Base-by-base conservation (phyloP, 1,140 invertebrate genomes). In the Drosophila guanche region DNA sequence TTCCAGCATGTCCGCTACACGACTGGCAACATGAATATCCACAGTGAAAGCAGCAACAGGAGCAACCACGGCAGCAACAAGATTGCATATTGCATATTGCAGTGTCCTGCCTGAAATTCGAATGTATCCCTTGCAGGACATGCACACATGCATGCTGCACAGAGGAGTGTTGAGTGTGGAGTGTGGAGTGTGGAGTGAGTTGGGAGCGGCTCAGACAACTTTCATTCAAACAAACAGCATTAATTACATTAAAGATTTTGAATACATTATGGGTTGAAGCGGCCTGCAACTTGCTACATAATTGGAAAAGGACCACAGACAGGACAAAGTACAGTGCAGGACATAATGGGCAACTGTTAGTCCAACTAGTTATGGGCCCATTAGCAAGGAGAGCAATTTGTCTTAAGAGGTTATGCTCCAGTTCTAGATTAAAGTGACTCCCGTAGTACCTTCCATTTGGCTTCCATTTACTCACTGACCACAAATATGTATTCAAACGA, bases 181-280 rank as follows among this genome's bases (percentile, higher is more conserved):
- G 41, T 60, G 57, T n/a, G 23, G 10, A 4, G 14, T n/a, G 8
- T 1, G 1, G 8, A 23, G 41, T 20, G 14, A 48, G 52, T 23
- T 50, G 14, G 4, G 43, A 43, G 46, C 53, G 42, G 67, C 63
- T 62, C 65, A 61, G 65, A 86, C 77, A 71, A 86, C 58, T 88
- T 88, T 81, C 81, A 88, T 81, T 78, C 16, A 78, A 88, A 68
- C 81, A 86, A 88, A 86, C 74, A 86, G 69, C 83, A 86, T 88
- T 86, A 86, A 86, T 86, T 86, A 86, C 81, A 86, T 86, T 81
- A 86, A 85, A 85, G 81, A 76, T 85, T 81, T 81, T 88, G 83
- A 81, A 86, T 86, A 68, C 83, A 88, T 85, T 81, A 85, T 61
- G 73, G 27, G 52, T 23, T 23, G 25, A 51, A 47, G 62, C 42